phyloP scores from a whole-genome alignment of 2,113 vertebrate genomes.

The Alexandromys fortis region DNA sequence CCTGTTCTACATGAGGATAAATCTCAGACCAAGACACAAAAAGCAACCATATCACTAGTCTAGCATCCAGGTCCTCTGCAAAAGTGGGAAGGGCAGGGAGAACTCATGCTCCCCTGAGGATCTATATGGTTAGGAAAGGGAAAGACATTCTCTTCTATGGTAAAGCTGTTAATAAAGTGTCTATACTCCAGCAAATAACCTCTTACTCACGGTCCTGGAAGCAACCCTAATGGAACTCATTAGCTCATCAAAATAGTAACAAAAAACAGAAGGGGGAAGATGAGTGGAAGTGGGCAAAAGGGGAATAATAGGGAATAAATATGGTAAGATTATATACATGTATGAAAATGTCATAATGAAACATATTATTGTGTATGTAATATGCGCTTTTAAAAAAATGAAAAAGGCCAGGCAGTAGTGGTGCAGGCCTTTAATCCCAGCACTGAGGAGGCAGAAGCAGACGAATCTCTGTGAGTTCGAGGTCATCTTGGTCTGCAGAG shows the following conservation, averaged over 20 bases:
- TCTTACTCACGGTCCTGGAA: too few species aligned
- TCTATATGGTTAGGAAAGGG: not conserved
- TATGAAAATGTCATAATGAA: not conserved
- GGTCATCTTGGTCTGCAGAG: too few species aligned
- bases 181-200: not conserved
- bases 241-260: not conserved
- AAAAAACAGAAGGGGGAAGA: not conserved
- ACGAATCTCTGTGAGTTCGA: too few species aligned
- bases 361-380: not conserved
- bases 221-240: not conserved
- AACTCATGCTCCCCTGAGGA: not conserved
- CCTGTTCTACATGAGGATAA: not conserved
- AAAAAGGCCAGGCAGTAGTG: not conserved
- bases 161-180: not conserved
- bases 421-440: too few species aligned
- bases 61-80: not conserved
- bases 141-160: not conserved
- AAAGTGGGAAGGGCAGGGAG: not conserved
- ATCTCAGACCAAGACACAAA: constrained; percentile 16
- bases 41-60: not conserved
- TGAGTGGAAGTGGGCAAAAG: too few species aligned
- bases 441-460: too few species aligned
- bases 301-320: too few species aligned
- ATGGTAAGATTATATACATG: not conserved
- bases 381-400: not conserved